A percentile compares a stretch with the other conserved stretches of the same genome.
Evolutionary conservation across 2,888 invertebrate species (phyloP).

Genomic region (Ptilodon capucinus): DNA sequence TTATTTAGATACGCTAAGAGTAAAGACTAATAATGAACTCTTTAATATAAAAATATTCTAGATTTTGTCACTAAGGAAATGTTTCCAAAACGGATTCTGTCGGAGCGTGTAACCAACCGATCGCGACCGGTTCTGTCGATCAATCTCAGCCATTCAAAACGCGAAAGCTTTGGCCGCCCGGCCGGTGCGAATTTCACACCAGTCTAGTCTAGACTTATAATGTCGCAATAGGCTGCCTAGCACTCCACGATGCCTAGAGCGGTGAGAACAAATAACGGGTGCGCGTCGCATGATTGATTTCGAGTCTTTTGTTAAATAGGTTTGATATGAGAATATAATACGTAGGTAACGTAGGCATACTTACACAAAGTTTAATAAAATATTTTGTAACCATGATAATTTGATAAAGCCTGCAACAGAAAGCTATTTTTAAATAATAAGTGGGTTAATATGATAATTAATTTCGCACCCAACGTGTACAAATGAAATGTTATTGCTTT

Average conservation of each 20-base stretch:
- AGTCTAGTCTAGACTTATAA: constrained; percentile 68
- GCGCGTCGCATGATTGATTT: constrained; percentile 50
- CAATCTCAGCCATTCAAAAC: constrained; percentile 70
- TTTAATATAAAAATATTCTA: neutral
- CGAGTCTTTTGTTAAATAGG: constrained; percentile 34
- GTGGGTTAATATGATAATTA: too few species aligned
- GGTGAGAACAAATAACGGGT: constrained; percentile 71
- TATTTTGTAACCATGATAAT: too few species aligned
- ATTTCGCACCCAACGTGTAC: too few species aligned
- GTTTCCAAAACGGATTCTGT: constrained; percentile 34
- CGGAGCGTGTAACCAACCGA: constrained; percentile 36
- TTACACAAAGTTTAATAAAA: too few species aligned
- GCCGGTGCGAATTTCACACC: constrained; percentile 79
- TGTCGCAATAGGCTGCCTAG: constrained; percentile 61
- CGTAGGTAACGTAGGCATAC: constrained; percentile 16
- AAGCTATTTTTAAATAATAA: too few species aligned
- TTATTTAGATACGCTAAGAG: constrained; percentile 1
- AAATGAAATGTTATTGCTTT: too few species aligned
- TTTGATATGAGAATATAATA: constrained; percentile 15
- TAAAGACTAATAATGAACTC: constrained; percentile 14
- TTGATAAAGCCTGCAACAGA: too few species aligned
- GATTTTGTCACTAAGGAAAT: too few species aligned
- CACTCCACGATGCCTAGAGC: constrained; percentile 56
- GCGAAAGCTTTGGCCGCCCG: constrained; percentile 70
- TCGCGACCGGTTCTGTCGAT: constrained; percentile 69